Base-by-base conservation (phyloP, 1,140 invertebrate species). In the Neotoxoptera formosana region DNA sequence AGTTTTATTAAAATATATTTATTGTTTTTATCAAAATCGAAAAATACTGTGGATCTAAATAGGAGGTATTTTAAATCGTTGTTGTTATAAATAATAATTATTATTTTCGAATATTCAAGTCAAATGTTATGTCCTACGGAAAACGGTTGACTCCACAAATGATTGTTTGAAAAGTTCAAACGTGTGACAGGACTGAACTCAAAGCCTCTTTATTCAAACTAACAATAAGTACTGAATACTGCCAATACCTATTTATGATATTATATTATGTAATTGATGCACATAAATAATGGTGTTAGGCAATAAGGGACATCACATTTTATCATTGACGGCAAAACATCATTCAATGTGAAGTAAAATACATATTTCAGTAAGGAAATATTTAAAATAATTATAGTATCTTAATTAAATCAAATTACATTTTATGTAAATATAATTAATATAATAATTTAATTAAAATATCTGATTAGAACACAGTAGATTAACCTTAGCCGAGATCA, bases 191-290 rank as follows among this genome's bases (percentile, higher is more conserved):
- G 30, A 1, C 6, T 76, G 60, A 76, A 76, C 60, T 76, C 14
- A 76, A 76, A 20, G n/a, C n/a, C 60, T n/a, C n/a, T n/a, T 76
- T 76, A 76, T 76, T 76, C 60, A n/a, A n/a, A n/a, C 60, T 76
- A n/a, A 76, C n/a, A 76, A 76, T 76, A 76, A 76, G n/a, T 76
- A 67, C 60, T 67, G 60, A 76, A 76, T 76, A 76, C 60, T 6
- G 14, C 23, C n/a, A 76, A 76, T 76, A 76, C 60, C 60, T n/a
- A n/a, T n/a, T 76, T 17, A 76, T 76, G 30, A 7, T 34, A 76
- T 17, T 67, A 67, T 76, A n/a, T 76, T 76, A n/a, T 76, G 11
- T 17, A n/a, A 76, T n/a, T 76, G 30, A 76, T 30, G 60, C 30
- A 30, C 30, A 30, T 76, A 76, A 76, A 34, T n/a, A 17, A 76